A percentile compares a stretch with the other conserved stretches of the same genome.
These are phyloP conservation scores for Zygaena filipendulae DNA, from an alignment of 2,888 invertebrate genomes.

Conservation along the genomic window DNA sequence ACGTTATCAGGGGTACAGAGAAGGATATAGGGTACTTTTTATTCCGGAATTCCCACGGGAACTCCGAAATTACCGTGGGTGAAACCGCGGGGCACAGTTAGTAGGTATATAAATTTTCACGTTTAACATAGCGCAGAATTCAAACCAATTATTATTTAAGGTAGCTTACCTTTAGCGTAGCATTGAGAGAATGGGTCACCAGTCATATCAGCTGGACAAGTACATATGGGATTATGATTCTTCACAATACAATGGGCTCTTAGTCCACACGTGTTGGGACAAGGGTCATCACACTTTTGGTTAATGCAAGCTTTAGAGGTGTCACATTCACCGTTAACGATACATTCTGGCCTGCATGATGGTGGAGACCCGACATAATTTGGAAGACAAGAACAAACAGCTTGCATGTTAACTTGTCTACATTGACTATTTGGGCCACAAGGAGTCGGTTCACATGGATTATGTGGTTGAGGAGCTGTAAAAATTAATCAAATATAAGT, in stretches of 20 bases:
- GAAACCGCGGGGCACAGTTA: too few species aligned
- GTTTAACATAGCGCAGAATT: too few species aligned
- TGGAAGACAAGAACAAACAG: constrained; percentile 86
- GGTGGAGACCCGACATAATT: constrained; percentile 84
- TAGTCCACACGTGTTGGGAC: constrained; percentile 88
- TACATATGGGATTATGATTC: constrained; percentile 90
- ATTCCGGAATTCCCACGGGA: too few species aligned
- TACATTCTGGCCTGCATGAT: constrained; percentile 85
- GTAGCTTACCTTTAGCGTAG: too few species aligned
- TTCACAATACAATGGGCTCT: constrained; percentile 84
- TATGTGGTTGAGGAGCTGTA: constrained; percentile 57
- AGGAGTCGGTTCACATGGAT: constrained; percentile 86
- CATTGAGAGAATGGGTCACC: constrained; percentile 90
- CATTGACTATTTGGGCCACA: constrained; percentile 92
- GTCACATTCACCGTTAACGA: constrained; percentile 88
- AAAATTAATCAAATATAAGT: constrained; percentile 13
- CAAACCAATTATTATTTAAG: too few species aligned
- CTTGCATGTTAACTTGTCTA: constrained; percentile 80
- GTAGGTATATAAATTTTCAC: too few species aligned
- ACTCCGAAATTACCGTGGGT: too few species aligned
- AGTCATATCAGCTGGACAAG: constrained; percentile 84
- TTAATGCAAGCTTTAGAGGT: constrained; percentile 85
- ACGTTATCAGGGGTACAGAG: too few species aligned
- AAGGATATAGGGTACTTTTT: too few species aligned
- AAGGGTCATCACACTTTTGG: constrained; percentile 88